Percentiles rank a stretch among this genome's conserved stretches.
These are phyloP conservation scores for Chelonus insularis DNA, from an alignment of 1,140 invertebrate genomes.

Conservation along the genomic window DNA sequence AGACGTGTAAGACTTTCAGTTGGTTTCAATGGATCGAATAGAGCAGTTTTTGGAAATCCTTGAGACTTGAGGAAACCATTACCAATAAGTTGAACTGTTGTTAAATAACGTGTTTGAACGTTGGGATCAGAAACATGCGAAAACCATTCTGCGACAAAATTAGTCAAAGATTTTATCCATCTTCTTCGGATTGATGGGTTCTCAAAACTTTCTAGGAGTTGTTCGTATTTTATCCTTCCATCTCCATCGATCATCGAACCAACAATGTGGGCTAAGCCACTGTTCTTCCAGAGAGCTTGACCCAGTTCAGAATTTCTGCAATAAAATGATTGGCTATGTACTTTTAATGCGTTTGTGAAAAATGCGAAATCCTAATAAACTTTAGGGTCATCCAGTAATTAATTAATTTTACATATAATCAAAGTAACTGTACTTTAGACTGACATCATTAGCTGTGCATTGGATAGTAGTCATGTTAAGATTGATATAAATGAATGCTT, in stretches of 20 bases:
- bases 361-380: no score
- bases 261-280: constrained; percentile 69
- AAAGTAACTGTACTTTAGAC: no score
- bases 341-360: no score
- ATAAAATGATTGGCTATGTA: constrained; percentile 9
- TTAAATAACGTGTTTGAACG: constrained; percentile 73
- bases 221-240: constrained; percentile 71
- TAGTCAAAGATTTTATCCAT: constrained; percentile 75
- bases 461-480: no score
- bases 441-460: no score
- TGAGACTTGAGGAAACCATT: constrained; percentile 77
- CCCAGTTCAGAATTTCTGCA: constrained; percentile 72
- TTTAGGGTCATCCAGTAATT: no score
- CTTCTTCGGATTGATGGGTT: constrained; percentile 74
- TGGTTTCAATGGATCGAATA: constrained; percentile 71
- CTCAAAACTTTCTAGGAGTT: constrained; percentile 75
- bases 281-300: constrained; percentile 71
- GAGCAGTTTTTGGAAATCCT: constrained; percentile 71
- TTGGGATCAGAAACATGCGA: constrained; percentile 74
- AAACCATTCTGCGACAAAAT: constrained; percentile 74
- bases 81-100: constrained; percentile 69
- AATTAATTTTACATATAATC: no score
- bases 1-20: constrained; percentile 69
- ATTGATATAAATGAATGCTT: no score
- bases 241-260: constrained; percentile 64